Evolutionary conservation across 2,113 vertebrate species (phyloP), one percentile per base, ranked within the genome.

Genomic region (Pseudonaja textilis): DNA sequence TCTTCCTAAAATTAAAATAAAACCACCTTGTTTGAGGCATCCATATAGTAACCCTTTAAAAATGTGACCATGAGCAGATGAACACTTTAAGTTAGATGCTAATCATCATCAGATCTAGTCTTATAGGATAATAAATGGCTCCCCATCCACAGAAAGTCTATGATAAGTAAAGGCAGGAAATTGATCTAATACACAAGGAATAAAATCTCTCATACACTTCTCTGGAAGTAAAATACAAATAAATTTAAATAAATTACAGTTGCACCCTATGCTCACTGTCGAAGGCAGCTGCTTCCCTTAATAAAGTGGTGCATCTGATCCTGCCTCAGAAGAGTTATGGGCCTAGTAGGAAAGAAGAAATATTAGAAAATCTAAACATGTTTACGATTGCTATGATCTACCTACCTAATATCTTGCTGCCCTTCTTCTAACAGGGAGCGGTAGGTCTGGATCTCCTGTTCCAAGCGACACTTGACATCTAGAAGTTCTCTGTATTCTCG

Each of bases 391-490:
- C 85, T 54, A 5, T 14, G 50, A 57, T 81, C 45, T 89, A 93
- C 96, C 92, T 61, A 97, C 97, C 95, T 93, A 0, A 97, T 95
- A 81, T 97, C 97, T 59, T 96, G 96, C 96, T 97, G 96, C 2
- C 95, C 96, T 0, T 98, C 96, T 95, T 98, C 98, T 95, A 99
- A 95, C 93, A 99, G 97, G 87, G 96, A 97, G 39, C 96, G 96
- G 97, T 99, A 99, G 0, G 98, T 98, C 0, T 98, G 94, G 91
- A 99, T 99, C 97, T 99, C 98, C 97, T 98, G 94, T 96, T 99
- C 98, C 97, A 99, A 98, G 9, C 97, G 95, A 89, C 97, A 98
- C 93, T 99, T 98, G 91, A 98, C 97, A 16, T 98, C 97, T 94
- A 99, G 97, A 20, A 99, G 95, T 22, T 89, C 90, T 56, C 95